phyloP scores from a whole-genome alignment of 2,888 invertebrate species.

The Meta bourneti region DNA sequence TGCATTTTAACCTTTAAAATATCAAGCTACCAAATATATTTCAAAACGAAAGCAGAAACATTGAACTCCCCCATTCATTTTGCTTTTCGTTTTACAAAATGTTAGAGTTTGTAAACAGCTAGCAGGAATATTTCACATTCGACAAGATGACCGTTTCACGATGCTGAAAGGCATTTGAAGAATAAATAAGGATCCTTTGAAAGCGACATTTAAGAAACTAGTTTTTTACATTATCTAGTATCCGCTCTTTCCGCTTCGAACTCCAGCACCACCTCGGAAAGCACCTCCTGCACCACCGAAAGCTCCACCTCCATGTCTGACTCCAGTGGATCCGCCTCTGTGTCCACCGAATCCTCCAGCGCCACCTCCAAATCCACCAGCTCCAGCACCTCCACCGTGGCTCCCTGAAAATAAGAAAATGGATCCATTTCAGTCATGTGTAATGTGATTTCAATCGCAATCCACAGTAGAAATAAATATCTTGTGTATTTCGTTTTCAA shows the following conservation, averaged over 20 bases:
- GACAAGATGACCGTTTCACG: too few relatives aligned
- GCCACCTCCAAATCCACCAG: constrained; percentile 20
- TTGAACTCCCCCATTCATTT: too few relatives aligned
- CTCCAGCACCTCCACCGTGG: constrained; percentile 41
- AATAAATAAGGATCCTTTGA: constrained; percentile 21
- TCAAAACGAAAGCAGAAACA: too few relatives aligned
- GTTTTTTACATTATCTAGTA: constrained; percentile 27
- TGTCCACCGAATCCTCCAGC: constrained; percentile 17
- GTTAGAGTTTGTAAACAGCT: too few relatives aligned
- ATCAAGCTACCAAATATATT: too few relatives aligned
- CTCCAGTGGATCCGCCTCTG: constrained; percentile 12
- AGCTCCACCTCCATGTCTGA: constrained; percentile 79
- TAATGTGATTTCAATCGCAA: too few relatives aligned
- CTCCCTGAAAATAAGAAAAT: constrained; percentile 4
- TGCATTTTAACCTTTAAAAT: too few relatives aligned
- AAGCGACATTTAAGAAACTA: constrained; percentile 21
- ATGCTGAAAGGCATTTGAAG: constrained; percentile 2
- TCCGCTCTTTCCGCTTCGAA: constrained; percentile 64
- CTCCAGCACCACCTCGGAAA: constrained; percentile 25
- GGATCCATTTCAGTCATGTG: neutral
- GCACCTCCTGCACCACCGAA: constrained; percentile 48
- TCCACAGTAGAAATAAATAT: too few relatives aligned
- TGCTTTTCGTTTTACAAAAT: too few relatives aligned
- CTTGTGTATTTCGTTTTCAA: too few relatives aligned
- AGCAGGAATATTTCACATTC: too few relatives aligned